These are phyloP conservation scores for Acanthosepion pharaonis DNA, from an alignment of 2,888 invertebrate genomes.

Conservation along the genomic window DNA sequence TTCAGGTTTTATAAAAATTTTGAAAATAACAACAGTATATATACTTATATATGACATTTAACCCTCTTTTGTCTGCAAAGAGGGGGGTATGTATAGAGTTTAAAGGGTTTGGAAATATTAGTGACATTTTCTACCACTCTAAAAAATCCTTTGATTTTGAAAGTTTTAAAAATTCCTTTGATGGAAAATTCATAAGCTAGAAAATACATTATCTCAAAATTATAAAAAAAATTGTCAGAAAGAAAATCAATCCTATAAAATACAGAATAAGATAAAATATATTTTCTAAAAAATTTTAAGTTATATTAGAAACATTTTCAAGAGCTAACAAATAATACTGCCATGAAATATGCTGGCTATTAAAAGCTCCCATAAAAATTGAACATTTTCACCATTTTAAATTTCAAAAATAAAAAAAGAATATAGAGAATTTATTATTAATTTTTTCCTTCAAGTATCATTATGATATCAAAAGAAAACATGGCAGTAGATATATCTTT, in stretches of 20 bases:
- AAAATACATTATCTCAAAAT: not conserved
- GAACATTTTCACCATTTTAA: not conserved
- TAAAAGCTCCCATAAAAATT: not conserved
- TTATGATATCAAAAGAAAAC: not conserved
- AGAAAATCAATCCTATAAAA: not conserved
- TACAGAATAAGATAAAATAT: not conserved
- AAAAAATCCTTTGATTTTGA: not conserved
- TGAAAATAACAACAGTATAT: too few relatives aligned
- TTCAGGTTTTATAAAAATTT: too few relatives aligned
- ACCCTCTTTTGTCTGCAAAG: too few relatives aligned
- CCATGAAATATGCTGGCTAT: not conserved
- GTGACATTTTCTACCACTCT: not conserved
- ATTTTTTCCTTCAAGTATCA: not conserved
- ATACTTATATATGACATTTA: too few relatives aligned
- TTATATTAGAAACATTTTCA: not conserved
- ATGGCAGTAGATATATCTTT: not conserved
- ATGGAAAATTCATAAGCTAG: not conserved
- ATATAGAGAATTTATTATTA: not conserved
- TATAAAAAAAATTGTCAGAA: not conserved
- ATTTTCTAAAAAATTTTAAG: not conserved
- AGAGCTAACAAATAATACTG: not conserved
- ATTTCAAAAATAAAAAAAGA: not conserved
- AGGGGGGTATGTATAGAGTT: not conserved
- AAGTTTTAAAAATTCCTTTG: not conserved
- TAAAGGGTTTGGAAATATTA: not conserved